Conservation (phyloP, 2,113 vertebrate genomes). For the Protobothrops mucrosquamatus region DNA sequence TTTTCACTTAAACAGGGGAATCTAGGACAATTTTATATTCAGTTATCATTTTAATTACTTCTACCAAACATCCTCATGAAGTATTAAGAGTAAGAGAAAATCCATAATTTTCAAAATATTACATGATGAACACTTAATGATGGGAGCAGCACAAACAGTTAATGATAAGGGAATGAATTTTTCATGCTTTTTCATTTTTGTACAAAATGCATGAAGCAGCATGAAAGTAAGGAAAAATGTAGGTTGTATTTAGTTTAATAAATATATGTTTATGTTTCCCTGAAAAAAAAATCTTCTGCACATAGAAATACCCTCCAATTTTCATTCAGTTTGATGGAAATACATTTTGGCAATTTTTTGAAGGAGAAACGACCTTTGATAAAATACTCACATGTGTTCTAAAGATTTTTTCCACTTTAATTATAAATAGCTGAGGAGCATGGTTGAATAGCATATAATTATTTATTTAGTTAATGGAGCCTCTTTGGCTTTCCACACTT, state of each 20-base stretch:
- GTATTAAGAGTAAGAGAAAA: not conserved
- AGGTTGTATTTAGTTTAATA: not conserved
- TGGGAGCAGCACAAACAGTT: not conserved
- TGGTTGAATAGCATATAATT: not conserved
- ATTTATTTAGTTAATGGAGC: not conserved
- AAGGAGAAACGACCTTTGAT: not conserved
- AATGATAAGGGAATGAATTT: not conserved
- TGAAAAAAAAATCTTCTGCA: not conserved
- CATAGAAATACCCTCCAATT: not conserved
- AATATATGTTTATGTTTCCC: not conserved
- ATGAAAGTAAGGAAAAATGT: not conserved
- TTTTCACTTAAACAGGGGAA: not conserved
- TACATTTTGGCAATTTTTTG: not conserved
- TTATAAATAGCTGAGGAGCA: not conserved
- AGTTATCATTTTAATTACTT: not conserved
- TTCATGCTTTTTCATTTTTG: not conserved
- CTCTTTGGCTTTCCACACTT: not conserved
- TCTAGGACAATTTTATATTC: not conserved
- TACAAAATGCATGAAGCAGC: not conserved
- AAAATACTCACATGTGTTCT: not conserved
- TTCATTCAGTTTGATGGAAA: not conserved
- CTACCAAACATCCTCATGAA: not conserved
- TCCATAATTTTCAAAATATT: not conserved
- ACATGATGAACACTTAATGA: not conserved
- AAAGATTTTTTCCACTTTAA: not conserved